A percentile compares a stretch with the other conserved stretches of the same genome.
Evolutionary conservation across 1,140 invertebrate species (phyloP).

Genomic region (Sipha flava): DNA sequence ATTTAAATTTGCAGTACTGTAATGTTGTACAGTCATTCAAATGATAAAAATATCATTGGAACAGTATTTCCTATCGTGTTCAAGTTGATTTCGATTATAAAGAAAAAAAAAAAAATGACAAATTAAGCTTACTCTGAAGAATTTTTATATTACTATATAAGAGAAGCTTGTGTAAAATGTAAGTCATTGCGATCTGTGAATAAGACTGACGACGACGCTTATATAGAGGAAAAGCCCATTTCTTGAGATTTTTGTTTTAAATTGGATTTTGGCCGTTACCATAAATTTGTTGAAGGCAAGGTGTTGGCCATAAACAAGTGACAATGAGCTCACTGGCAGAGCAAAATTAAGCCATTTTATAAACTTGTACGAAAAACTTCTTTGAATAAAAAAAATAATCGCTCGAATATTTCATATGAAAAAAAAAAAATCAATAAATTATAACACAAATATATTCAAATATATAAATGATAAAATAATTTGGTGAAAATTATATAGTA

Average conservation of each 20-base stretch:
- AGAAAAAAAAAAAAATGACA: not conserved
- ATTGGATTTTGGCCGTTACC: not conserved
- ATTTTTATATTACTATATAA: not conserved
- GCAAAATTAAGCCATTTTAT: not conserved
- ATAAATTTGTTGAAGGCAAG: not conserved
- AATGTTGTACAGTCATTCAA: too few relatives aligned
- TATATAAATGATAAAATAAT: too few relatives aligned
- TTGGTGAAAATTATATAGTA: too few relatives aligned
- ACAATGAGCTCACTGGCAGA: not conserved
- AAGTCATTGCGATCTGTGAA: not conserved
- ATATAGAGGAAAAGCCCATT: not conserved
- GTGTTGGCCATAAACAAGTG: not conserved
- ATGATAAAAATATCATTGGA: too few relatives aligned
- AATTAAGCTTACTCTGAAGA: too few relatives aligned
- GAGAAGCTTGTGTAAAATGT: not conserved
- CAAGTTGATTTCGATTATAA: not conserved
- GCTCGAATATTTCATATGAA: too few relatives aligned
- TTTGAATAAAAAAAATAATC: too few relatives aligned
- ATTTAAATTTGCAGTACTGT: too few relatives aligned
- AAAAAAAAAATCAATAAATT: too few relatives aligned
- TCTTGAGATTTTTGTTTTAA: not conserved
- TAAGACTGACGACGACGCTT: slow-evolving; percentile 5
- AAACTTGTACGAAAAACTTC: not conserved
- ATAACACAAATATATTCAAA: too few relatives aligned
- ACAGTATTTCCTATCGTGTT: too few relatives aligned